Evolutionary conservation across 2,113 vertebrate species (phyloP).

Genomic region (Oreotrochilus melanogaster): DNA sequence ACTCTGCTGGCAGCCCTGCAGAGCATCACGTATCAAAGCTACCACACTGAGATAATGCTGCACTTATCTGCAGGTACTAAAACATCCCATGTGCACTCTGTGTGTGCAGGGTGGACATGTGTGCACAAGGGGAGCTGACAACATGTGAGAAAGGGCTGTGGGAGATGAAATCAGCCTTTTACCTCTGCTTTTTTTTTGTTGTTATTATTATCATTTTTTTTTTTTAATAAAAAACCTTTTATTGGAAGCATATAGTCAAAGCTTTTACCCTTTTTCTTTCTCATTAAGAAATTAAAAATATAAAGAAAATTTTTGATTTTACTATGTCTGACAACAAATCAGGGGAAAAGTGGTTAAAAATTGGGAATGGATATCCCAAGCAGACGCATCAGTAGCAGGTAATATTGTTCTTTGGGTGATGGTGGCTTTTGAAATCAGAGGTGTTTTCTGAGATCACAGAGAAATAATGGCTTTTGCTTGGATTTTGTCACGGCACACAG

Average conservation of each 20-base stretch:
- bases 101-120: slow-evolving; percentile 5
- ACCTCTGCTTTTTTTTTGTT: slow-evolving; percentile 44
- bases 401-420: neutral
- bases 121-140: slow-evolving; percentile 34
- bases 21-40: slow-evolving; percentile 63
- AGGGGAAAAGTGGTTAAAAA: neutral
- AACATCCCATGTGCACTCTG: slow-evolving; percentile 38
- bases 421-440: neutral
- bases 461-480: neutral
- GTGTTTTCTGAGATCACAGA: neutral
- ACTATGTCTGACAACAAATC: neutral
- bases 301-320: fast-evolving
- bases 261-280: neutral
- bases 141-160: slow-evolving; percentile 60
- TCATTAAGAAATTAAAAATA: neutral
- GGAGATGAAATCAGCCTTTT: slow-evolving; percentile 35
- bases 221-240: slow-evolving; percentile 16
- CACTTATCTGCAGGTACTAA: slow-evolving; percentile 66
- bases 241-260: slow-evolving; percentile 43
- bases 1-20: slow-evolving; percentile 68
- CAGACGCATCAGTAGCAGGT: neutral
- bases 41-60: slow-evolving; percentile 69
- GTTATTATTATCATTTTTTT: neutral
- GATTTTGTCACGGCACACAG: neutral
- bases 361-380: neutral